Percentiles rank a stretch among this genome's conserved stretches.
Evolutionary conservation across 2,888 invertebrate genomes (phyloP).

Genomic region (Leucozona laternaria): DNA sequence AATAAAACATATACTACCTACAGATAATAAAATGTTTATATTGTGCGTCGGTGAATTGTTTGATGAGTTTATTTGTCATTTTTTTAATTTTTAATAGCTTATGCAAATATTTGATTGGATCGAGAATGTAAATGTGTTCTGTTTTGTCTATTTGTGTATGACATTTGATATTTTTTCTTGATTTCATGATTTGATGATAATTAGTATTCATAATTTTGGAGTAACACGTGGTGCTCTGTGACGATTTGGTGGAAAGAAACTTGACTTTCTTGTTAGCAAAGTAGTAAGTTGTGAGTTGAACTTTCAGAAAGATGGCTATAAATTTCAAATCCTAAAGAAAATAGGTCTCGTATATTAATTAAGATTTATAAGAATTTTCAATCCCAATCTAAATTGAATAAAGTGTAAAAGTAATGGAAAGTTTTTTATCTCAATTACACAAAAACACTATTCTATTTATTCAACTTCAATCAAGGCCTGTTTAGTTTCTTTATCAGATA

Average conservation of each 20-base stretch:
- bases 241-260: not conserved
- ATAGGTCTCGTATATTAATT: too few species aligned
- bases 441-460: not conserved
- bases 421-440: not conserved
- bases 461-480: not conserved
- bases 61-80: conserved; percentile 11
- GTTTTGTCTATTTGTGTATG: not conserved
- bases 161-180: conserved; percentile 1
- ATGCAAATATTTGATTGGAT: conserved; percentile 20
- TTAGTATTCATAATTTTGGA: not conserved
- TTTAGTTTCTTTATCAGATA: not conserved
- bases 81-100: conserved; percentile 5
- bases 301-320: not conserved
- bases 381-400: too few species aligned
- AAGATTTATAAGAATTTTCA: too few species aligned
- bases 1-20: conserved; percentile 36
- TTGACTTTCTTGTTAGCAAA: not conserved
- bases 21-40: conserved; percentile 6
- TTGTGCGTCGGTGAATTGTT: conserved; percentile 18
- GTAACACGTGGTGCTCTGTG: not conserved
- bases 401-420: not conserved
- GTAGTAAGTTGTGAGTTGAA: not conserved
- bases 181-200: conserved; percentile 1
- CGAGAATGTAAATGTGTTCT: not conserved
- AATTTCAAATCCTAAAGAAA: not conserved